Percentiles rank a stretch among this genome's conserved stretches.
These are phyloP conservation scores for Gnathonemus longibarbis DNA, from an alignment of 2,113 vertebrate species.

Conservation along the genomic window DNA sequence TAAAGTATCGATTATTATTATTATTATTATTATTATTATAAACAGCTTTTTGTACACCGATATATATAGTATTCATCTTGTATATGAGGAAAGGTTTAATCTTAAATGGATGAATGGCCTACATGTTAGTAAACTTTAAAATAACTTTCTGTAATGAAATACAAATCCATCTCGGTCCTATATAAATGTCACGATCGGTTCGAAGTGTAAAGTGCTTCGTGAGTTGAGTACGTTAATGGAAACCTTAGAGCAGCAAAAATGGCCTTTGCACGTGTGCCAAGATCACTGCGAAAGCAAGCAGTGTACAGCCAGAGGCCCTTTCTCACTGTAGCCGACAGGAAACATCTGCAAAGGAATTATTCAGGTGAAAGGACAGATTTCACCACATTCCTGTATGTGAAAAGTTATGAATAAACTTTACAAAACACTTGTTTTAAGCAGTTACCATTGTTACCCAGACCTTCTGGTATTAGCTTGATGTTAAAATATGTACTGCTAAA, in stretches of 20 bases:
- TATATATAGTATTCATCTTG: neutral
- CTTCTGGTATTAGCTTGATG: neutral
- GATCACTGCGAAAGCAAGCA: neutral
- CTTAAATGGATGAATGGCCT: neutral
- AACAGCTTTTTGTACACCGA: neutral
- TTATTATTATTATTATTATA: no score
- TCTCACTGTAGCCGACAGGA: conserved; percentile 8
- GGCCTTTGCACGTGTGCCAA: neutral
- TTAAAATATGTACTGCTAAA: neutral
- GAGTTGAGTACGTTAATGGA: neutral
- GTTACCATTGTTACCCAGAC: neutral
- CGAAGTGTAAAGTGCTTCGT: neutral
- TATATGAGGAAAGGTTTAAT: neutral
- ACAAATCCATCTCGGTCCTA: neutral
- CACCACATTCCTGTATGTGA: neutral
- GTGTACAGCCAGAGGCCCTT: neutral
- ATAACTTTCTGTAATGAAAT: neutral
- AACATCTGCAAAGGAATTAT: conserved; percentile 19
- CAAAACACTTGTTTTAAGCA: neutral
- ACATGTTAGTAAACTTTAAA: neutral
- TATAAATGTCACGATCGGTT: neutral
- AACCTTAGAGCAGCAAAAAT: neutral
- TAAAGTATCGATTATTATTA: no score
- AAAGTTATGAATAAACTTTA: neutral
- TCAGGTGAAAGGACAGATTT: conserved; percentile 16